Evolutionary conservation across 2,113 vertebrate genomes (phyloP).

Genomic region (Gobius niger): DNA sequence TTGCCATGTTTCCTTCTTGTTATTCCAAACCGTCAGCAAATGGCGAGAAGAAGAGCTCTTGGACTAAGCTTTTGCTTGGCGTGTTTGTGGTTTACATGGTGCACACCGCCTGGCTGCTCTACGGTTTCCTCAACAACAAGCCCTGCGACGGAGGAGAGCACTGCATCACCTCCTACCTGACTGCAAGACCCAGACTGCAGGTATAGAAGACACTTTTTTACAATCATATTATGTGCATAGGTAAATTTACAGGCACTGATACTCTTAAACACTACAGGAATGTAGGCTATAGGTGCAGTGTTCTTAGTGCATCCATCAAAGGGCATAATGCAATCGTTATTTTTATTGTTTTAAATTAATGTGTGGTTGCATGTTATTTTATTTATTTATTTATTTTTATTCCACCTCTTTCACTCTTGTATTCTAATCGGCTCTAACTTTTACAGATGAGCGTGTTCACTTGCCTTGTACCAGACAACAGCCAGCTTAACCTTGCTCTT

Average conservation of each 20-base stretch:
- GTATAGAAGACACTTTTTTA: slow-evolving; percentile 58
- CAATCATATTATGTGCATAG: background rate
- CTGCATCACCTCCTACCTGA: slow-evolving; percentile 88
- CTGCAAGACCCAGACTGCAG: slow-evolving; percentile 86
- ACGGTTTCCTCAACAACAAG: slow-evolving; percentile 90
- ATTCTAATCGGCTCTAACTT: background rate
- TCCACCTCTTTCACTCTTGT: too few species aligned
- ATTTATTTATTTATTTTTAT: too few species aligned
- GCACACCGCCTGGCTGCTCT: slow-evolving; percentile 95
- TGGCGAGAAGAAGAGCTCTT: slow-evolving; percentile 74
- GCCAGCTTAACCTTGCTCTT: slow-evolving; percentile 82
- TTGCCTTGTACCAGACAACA: slow-evolving; percentile 81
- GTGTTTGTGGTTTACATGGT: slow-evolving; percentile 90
- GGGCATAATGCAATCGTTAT: too few species aligned
- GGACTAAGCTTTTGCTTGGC: slow-evolving; percentile 87
- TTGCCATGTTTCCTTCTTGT: slow-evolving; percentile 74
- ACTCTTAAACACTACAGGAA: too few species aligned
- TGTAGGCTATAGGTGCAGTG: too few species aligned
- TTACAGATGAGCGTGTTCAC: slow-evolving; percentile 90
- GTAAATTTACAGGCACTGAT: too few species aligned
- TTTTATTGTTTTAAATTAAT: too few species aligned
- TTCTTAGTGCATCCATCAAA: too few species aligned
- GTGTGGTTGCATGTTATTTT: too few species aligned
- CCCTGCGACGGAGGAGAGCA: slow-evolving; percentile 79
- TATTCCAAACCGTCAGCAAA: slow-evolving; percentile 62